Evolutionary conservation across 2,113 vertebrate species (phyloP).

Genomic region (Podilymbus podiceps): DNA sequence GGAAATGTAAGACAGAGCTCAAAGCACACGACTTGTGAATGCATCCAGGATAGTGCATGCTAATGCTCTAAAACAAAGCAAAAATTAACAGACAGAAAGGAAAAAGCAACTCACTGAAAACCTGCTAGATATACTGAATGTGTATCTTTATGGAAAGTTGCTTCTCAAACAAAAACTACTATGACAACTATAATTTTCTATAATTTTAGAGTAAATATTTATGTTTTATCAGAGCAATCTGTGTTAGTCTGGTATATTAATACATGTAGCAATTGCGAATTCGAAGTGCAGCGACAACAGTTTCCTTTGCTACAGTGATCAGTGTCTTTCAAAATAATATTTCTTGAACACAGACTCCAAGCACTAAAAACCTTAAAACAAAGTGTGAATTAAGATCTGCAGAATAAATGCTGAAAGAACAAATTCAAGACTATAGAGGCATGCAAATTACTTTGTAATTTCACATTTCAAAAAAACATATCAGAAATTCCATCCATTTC

Average conservation of each 20-base stretch:
- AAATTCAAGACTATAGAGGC: neutral
- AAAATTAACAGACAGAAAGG: neutral
- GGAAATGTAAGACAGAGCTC: neutral
- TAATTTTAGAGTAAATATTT: neutral
- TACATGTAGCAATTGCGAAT: neutral
- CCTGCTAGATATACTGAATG: neutral
- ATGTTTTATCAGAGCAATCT: constrained; percentile 51
- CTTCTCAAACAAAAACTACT: neutral
- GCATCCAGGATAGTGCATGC: neutral
- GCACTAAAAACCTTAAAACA: neutral
- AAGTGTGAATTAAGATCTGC: neutral
- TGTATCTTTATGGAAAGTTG: neutral
- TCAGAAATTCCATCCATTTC: constrained; percentile 9
- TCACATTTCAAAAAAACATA: neutral
- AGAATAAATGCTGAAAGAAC: neutral
- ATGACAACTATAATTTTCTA: neutral
- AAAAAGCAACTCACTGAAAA: neutral
- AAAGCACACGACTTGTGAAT: neutral
- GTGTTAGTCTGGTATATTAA: constrained; percentile 60
- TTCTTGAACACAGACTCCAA: neutral
- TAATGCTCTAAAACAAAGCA: neutral
- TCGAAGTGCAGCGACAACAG: neutral
- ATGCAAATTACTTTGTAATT: neutral
- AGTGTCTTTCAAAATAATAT: neutral
- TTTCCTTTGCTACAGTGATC: neutral